Evolutionary conservation across 2,113 vertebrate genomes (phyloP).

Genomic region (Vulpes ferrilata): DNA sequence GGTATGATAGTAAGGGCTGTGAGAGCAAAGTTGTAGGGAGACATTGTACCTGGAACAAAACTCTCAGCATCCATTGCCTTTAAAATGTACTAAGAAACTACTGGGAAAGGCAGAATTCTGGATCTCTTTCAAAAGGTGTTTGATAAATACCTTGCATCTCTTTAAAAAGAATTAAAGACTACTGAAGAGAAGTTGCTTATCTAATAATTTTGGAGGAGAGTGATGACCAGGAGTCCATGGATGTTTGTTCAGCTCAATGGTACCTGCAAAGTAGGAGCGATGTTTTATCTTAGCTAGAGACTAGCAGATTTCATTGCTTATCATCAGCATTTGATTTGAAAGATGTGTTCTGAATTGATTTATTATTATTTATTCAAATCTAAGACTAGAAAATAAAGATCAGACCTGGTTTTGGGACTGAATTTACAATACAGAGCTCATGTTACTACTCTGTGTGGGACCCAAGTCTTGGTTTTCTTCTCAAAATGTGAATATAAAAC

Average conservation of each 20-base stretch:
- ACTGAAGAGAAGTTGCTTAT: slow-evolving; percentile 30
- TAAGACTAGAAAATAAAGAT: not conserved
- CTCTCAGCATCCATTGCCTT: not conserved
- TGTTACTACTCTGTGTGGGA: not conserved
- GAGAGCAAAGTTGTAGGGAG: not conserved
- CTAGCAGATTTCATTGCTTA: slow-evolving; percentile 3
- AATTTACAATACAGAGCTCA: not conserved
- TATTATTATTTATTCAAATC: slow-evolving; percentile 11
- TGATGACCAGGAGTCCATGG: not conserved
- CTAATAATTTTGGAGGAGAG: not conserved
- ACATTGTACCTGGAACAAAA: not conserved
- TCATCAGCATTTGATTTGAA: slow-evolving; percentile 12
- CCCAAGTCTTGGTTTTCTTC: not conserved
- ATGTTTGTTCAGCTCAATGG: not conserved
- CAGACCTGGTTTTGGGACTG: slow-evolving; percentile 26
- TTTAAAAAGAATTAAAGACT: not conserved
- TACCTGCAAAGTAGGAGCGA: not conserved
- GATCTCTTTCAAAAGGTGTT: slow-evolving; percentile 31
- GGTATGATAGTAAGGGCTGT: not conserved
- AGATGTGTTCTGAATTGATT: not conserved
- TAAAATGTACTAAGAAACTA: not conserved
- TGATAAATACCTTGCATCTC: not conserved
- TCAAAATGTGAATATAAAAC: not conserved
- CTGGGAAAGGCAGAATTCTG: not conserved
- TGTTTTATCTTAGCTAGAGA: not conserved